A percentile compares a stretch with the other conserved stretches of the same genome.
Conservation (phyloP, 2,888 invertebrate genomes). For the Lasius fuliginosus region DNA sequence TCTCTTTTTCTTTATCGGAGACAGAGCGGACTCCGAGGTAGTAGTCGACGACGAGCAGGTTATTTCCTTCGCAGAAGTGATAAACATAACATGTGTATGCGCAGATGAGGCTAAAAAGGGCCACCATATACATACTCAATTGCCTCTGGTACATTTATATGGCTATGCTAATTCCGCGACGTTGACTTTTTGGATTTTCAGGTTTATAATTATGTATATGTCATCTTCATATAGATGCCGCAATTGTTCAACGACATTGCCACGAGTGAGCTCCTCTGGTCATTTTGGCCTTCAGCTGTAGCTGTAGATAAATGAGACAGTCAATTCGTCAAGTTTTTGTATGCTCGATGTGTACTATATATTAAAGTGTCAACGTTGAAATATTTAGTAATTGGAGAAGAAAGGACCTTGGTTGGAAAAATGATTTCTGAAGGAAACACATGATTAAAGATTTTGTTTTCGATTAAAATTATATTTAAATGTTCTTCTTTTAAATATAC, state of each 20-base stretch:
- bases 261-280: not conserved
- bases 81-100: slow-evolving; percentile 42
- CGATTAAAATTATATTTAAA: slow-evolving; percentile 1
- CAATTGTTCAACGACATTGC: slow-evolving; percentile 17
- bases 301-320: not conserved
- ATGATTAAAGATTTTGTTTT: not conserved
- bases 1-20: slow-evolving; percentile 20
- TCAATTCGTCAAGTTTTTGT: slow-evolving; percentile 30
- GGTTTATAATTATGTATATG: slow-evolving; percentile 62
- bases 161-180: slow-evolving; percentile 69
- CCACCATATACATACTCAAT: slow-evolving; percentile 7
- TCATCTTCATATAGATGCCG: slow-evolving; percentile 36
- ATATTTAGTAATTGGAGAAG: not conserved
- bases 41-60: not conserved
- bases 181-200: slow-evolving; percentile 56
- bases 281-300: slow-evolving; percentile 37
- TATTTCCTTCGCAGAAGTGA: slow-evolving; percentile 55
- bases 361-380: not conserved
- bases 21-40: not conserved
- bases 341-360: not conserved
- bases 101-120: slow-evolving; percentile 44
- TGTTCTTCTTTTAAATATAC: not conserved
- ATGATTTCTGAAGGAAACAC: not conserved
- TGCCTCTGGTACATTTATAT: slow-evolving; percentile 48
- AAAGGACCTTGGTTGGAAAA: not conserved